phyloP scores from a whole-genome alignment of 2,888 invertebrate genomes.

The Neoaliturus tenellus region DNA sequence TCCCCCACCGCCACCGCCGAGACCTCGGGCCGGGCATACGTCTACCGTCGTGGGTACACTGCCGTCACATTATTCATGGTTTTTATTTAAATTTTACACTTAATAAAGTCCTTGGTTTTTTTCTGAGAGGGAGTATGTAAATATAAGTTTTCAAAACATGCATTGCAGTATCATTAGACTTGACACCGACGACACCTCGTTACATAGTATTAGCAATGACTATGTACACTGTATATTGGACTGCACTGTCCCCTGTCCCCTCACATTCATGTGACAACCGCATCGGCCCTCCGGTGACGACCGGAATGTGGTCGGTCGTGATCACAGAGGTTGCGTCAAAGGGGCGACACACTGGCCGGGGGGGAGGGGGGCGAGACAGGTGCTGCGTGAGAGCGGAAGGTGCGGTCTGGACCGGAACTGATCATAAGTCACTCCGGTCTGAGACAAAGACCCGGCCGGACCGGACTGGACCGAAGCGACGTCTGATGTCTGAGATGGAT shows the following conservation, averaged over 20 bases:
- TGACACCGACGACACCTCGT: no score
- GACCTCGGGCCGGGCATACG: no score
- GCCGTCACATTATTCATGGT: no score
- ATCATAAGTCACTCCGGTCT: constrained; percentile 44
- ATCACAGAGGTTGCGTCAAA: neutral
- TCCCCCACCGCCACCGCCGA: neutral
- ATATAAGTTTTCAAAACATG: no score
- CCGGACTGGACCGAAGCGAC: neutral
- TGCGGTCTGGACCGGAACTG: constrained; percentile 46
- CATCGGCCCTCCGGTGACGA: neutral
- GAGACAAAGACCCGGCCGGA: constrained; percentile 30
- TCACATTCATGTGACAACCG: neutral
- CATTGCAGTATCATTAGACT: no score
- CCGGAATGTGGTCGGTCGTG: constrained; percentile 3
- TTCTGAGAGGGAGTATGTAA: no score
- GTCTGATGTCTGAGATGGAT: neutral
- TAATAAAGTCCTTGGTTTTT: no score
- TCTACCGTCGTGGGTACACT: no score
- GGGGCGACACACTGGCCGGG: neutral
- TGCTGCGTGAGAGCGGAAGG: constrained; percentile 49
- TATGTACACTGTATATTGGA: no score
- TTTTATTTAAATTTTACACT: no score
- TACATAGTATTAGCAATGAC: no score
- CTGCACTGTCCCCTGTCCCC: no score
- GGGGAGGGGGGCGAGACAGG: neutral